Evolutionary conservation across 2,797 vertebrate genomes (phyloP).

Genomic region (Ctenosaura bakeri): DNA sequence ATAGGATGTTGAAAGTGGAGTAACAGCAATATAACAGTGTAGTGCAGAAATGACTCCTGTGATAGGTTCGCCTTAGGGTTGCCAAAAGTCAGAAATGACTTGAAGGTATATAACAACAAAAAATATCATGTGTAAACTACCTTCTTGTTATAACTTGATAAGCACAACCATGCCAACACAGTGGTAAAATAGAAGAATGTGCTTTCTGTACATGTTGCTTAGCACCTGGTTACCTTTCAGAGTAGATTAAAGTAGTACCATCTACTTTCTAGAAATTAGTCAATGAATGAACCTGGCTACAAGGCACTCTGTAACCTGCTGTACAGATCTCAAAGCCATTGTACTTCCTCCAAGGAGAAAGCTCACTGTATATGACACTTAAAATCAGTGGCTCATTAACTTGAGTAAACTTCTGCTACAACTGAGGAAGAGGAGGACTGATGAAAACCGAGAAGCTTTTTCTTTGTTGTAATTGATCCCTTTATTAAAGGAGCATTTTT

Average conservation of each 20-base stretch:
- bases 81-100: too few species aligned
- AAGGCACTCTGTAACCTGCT: neutral
- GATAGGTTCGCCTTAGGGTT: too few species aligned
- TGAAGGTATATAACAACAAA: too few species aligned
- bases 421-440: neutral
- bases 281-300: neutral
- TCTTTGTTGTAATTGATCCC: neutral
- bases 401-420: neutral
- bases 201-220: neutral
- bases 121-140: neutral
- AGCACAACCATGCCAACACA: neutral
- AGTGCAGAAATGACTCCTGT: too few species aligned
- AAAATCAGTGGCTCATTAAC: neutral
- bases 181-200: neutral
- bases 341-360: neutral
- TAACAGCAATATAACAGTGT: too few species aligned
- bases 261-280: neutral
- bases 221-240: too few species aligned
- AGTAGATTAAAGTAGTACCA: neutral
- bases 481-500: neutral
- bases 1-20: too few species aligned
- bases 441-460: neutral
- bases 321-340: neutral
- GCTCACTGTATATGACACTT: neutral
- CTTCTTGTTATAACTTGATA: neutral